phyloP scores from a whole-genome alignment of 2,888 invertebrate genomes.

The Orthosia gothica region DNA sequence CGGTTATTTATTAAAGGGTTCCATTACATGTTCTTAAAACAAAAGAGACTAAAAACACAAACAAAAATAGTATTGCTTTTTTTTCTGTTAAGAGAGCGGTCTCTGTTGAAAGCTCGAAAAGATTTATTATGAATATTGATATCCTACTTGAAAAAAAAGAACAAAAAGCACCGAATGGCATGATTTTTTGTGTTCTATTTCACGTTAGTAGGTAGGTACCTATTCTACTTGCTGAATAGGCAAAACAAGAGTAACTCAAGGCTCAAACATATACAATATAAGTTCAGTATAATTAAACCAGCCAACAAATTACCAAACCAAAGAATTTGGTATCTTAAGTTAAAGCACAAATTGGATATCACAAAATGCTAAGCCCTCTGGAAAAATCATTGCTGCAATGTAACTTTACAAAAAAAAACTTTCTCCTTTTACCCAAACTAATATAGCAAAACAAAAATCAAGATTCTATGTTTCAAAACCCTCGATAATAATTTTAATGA shows the following conservation, averaged over 20 bases:
- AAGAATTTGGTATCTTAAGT: background rate
- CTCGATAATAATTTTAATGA: background rate
- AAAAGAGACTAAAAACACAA: conserved; percentile 27
- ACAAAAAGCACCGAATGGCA: background rate
- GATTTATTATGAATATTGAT: background rate
- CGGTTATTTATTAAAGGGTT: conserved; percentile 70
- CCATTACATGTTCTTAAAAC: conserved; percentile 58
- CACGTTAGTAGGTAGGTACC: no score
- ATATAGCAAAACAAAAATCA: background rate
- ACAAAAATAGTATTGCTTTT: background rate
- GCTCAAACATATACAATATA: no score
- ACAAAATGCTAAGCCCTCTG: background rate
- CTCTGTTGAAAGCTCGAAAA: background rate
- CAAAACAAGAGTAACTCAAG: no score
- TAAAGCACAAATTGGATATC: background rate
- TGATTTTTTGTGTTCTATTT: no score
- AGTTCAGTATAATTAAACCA: no score
- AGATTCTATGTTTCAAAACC: background rate
- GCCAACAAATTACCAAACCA: background rate
- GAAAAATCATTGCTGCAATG: background rate
- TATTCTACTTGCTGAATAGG: no score
- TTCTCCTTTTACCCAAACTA: no score
- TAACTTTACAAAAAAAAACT: no score
- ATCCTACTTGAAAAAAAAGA: background rate
- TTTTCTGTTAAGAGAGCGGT: background rate